Evolutionary conservation across 2,888 invertebrate genomes (phyloP), one percentile per base, ranked within the genome.

Genomic region (Amblyteles armatorius): DNA sequence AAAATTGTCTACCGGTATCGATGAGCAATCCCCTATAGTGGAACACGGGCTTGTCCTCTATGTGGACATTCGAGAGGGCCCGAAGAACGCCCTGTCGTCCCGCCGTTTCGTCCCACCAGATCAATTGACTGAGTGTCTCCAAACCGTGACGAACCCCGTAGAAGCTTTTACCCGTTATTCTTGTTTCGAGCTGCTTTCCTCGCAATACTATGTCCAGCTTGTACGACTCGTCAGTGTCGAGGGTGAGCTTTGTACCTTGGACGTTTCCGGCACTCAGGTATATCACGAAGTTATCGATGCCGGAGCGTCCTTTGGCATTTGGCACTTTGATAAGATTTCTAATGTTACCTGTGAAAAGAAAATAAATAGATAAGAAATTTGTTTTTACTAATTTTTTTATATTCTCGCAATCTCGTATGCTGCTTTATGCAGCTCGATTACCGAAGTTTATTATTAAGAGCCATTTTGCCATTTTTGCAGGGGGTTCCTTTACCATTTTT

Each of bases 1-100:
- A 96, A 93, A 96, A 99, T 94, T 99, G 98, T 29, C 99, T 95
- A 0, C 98, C 97, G 0, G 99, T 98, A 92, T 99, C 99, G 73
- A 99, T 94, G 94, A 99, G 96, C 0, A 99, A 94, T 4, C 99
- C 99, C 57, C 99, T 96, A 93, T 98, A 98, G 0, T 95, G 91
- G 91, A 96, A 97, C 57, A 96, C 95, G 0, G 99, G 99, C 33
- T 95, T 96, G 93, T 99, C 99, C 77, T 96, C 95, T 0, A 97
- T 94, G 2, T 95, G 94, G 0, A 96, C 97, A 48, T 96, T 96
- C 85, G 96, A 95, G 0, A 97, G 93, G 7, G 96, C 95, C 52
- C 96, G 95, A 72, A 97, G 93, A 3, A 95, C 94, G 3, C 95
- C 95, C 26, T 95, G 94, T 73, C 89, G 91, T 5, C 95, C 95